Evolutionary conservation across 2,797 vertebrate species (phyloP).

Genomic region (Coregonus ussuriensis): DNA sequence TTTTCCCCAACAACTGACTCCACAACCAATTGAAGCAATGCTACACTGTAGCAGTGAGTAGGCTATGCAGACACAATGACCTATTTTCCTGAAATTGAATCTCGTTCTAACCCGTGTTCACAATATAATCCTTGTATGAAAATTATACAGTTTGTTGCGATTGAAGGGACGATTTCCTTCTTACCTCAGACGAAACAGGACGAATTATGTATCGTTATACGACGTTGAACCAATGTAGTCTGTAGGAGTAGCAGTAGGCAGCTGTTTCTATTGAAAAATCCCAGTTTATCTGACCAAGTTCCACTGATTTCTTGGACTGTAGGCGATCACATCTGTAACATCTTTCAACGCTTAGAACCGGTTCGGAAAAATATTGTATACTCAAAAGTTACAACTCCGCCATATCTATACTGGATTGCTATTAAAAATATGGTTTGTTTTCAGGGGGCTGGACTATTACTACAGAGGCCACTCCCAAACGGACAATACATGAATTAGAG

Average conservation of each 20-base stretch:
- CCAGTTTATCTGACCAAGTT: constrained; percentile 4
- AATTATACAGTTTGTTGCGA: background rate
- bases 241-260: background rate
- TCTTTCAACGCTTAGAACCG: background rate
- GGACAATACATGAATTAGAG: constrained; percentile 14
- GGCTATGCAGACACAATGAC: constrained; percentile 27
- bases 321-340: constrained; percentile 4
- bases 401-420: constrained; percentile 2
- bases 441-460: constrained; percentile 40
- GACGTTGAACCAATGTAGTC: background rate
- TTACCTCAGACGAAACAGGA: constrained; percentile 22
- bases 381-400: background rate
- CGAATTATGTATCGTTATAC: background rate
- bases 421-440: constrained; percentile 37
- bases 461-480: constrained; percentile 33
- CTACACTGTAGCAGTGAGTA: constrained; percentile 10
- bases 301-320: background rate
- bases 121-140: constrained; percentile 7
- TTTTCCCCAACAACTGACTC: background rate
- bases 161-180: background rate
- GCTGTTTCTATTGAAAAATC: background rate
- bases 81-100: constrained; percentile 16
- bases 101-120: background rate
- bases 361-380: background rate
- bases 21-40: background rate